A percentile compares a stretch with the other conserved stretches of the same genome.
These are phyloP conservation scores for Astropecten irregularis DNA, from an alignment of 53 echinoderm and acorn worm genomes.

Conservation along the genomic window DNA sequence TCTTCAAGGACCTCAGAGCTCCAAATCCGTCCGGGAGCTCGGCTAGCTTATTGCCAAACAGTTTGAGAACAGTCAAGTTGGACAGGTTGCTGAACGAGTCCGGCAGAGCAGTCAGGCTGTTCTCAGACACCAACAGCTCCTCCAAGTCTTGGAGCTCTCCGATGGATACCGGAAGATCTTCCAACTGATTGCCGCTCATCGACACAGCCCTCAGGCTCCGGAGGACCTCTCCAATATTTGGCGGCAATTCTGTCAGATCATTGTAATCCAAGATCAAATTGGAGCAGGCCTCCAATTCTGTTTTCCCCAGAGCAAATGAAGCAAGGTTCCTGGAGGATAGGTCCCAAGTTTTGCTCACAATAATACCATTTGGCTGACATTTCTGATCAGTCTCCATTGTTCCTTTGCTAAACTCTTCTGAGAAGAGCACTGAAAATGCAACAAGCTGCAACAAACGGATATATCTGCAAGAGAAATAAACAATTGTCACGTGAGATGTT, in stretches of 20 bases:
- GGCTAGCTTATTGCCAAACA: conserved; percentile 74
- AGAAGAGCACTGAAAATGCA: too few relatives aligned
- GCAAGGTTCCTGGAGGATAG: conserved; percentile 70
- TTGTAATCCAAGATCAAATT: conserved; percentile 65
- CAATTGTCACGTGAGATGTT: background rate
- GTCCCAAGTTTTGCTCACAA: conserved; percentile 30
- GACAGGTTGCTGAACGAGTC: conserved; percentile 40
- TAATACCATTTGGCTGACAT: conserved; percentile 10
- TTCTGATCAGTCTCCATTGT: background rate
- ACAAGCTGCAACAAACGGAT: background rate
- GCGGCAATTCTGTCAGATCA: conserved; percentile 51
- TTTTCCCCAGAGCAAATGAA: conserved; percentile 31
- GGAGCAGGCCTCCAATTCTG: conserved; percentile 32
- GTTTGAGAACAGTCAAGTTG: conserved; percentile 51
- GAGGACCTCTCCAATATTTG: conserved; percentile 19
- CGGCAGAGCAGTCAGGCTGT: conserved; percentile 62
- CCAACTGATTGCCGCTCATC: conserved; percentile 67
- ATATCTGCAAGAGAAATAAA: conserved; percentile 16
- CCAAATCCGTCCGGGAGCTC: conserved; percentile 51
- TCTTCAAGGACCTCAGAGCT: conserved; percentile 58
- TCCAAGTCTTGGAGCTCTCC: conserved; percentile 35
- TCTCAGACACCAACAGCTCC: conserved; percentile 72
- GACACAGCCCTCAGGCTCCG: conserved; percentile 37
- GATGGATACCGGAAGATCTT: conserved; percentile 47
- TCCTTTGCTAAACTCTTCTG: too few relatives aligned